Base-by-base conservation (phyloP, 1,140 invertebrate genomes). In the Archivesica marissinica region DNA sequence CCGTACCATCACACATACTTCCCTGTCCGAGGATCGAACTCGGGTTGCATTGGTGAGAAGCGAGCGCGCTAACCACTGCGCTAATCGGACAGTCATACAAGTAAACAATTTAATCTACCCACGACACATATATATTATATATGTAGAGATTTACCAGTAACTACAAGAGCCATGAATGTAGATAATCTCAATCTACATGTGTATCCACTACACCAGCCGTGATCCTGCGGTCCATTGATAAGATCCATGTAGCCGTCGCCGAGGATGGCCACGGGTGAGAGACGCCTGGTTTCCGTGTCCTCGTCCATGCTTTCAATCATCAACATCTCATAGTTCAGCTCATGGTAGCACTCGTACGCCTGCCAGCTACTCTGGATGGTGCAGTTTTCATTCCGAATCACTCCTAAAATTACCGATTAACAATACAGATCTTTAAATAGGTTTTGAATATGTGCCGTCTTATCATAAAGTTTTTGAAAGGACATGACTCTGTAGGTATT, bases 151-250 rank as follows among this genome's bases (percentile, higher is more conserved):
- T 20, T 78, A 85, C 82, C 82, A 70, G 82, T 78, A 17, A 64
- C 82, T 54, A 85, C 91, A 61, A 94, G 66, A 17, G 91, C 88
- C 75, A 85, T 87, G 88, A 94, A 94, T 11, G 91, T 91, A 13
- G 93, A 94, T 1, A 94, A 54, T 28, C 93, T 86, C 68, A 91
- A 90, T 47, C 90, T 87, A 84, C 93, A 94, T 3, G 93, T 93
- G 61, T 94, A 94, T 15, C 93, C 82, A n/a, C 61, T 78, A 44
- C 82, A 85, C 82, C 82, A 85, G 20, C 82, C 88, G 87, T 44
- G 83, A 81, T 94, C 93, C 88, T 92, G 90, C 20, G 93, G 93
- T 11, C 93, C 93, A 86, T 94, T 94, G 17, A 94, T 91, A 11
- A 94, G 89, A 75, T 94, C 93, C 41, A 94, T 54, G 66, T 93